These are phyloP conservation scores for Eristalinus sepulchralis DNA, from an alignment of 2,888 invertebrate species.

Conservation along the genomic window DNA sequence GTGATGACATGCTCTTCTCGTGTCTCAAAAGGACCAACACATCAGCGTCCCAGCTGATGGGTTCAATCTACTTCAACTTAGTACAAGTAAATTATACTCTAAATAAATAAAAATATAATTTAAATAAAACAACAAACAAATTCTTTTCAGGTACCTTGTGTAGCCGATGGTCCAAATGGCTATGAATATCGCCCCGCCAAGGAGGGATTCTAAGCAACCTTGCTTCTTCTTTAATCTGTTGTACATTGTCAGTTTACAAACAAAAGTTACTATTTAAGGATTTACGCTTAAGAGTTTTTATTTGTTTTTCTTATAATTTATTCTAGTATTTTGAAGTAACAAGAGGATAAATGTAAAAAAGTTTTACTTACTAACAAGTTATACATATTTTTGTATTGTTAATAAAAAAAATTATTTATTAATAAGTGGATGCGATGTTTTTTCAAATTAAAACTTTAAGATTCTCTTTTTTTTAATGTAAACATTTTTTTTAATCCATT, in stretches of 20 bases:
- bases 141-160: slow-evolving; percentile 77
- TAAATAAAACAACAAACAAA: not conserved
- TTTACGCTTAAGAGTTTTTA: slow-evolving; percentile 20
- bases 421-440: not conserved
- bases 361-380: slow-evolving; percentile 13
- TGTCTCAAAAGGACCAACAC: slow-evolving; percentile 90
- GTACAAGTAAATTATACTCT: slow-evolving; percentile 83
- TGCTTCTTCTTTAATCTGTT: slow-evolving; percentile 22
- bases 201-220: slow-evolving; percentile 76
- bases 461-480: not conserved
- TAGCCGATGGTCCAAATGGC: slow-evolving; percentile 75
- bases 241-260: slow-evolving; percentile 45
- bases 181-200: slow-evolving; percentile 79
- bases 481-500: too few relatives aligned
- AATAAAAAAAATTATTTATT: slow-evolving; percentile 10
- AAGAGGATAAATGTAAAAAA: slow-evolving; percentile 23
- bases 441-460: not conserved
- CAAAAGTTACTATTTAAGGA: slow-evolving; percentile 14
- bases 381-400: not conserved
- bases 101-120: not conserved
- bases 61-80: slow-evolving; percentile 92
- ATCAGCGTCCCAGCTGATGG: slow-evolving; percentile 88
- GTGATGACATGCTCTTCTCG: slow-evolving; percentile 90
- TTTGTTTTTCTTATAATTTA: slow-evolving; percentile 22
- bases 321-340: slow-evolving; percentile 17